phyloP scores from a whole-genome alignment of 2,113 vertebrate species.

The Columbina picui region DNA sequence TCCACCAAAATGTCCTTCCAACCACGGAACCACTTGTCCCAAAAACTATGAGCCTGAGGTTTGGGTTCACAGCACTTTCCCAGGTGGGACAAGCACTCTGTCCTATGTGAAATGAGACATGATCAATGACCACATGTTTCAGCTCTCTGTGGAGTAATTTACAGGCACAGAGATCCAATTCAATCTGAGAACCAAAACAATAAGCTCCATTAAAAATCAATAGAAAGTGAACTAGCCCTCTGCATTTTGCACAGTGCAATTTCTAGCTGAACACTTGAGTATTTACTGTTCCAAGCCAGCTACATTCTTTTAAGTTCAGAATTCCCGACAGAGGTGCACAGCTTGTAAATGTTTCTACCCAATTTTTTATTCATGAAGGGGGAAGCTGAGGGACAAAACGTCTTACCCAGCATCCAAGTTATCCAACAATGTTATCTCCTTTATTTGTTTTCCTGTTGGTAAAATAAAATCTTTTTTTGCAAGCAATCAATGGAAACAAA shows the following conservation, averaged over 20 bases:
- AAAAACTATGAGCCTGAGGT: neutral
- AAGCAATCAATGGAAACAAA: neutral
- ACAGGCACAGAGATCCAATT: constrained; percentile 2
- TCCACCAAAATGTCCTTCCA: neutral
- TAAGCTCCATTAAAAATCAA: constrained; percentile 49
- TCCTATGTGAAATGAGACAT: constrained; percentile 11
- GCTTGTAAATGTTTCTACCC: neutral
- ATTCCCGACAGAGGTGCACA: neutral
- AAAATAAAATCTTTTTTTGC: neutral
- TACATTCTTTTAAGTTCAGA: neutral
- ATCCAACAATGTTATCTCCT: neutral
- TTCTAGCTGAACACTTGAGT: neutral
- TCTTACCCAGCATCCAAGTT: neutral
- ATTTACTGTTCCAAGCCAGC: constrained; percentile 28
- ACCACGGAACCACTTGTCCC: neutral
- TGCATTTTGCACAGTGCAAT: neutral
- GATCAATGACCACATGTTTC: neutral
- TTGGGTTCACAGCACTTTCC: constrained; percentile 2
- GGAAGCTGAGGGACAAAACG: neutral
- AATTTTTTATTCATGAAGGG: neutral
- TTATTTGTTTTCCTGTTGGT: neutral
- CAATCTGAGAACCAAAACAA: constrained; percentile 16
- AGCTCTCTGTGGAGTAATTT: neutral
- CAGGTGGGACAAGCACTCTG: neutral
- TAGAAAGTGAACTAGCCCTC: constrained; percentile 3